Evolutionary conservation across 2,797 vertebrate genomes (phyloP), one percentile per base, ranked within the genome.

Genomic region (Siniperca undulata): DNA sequence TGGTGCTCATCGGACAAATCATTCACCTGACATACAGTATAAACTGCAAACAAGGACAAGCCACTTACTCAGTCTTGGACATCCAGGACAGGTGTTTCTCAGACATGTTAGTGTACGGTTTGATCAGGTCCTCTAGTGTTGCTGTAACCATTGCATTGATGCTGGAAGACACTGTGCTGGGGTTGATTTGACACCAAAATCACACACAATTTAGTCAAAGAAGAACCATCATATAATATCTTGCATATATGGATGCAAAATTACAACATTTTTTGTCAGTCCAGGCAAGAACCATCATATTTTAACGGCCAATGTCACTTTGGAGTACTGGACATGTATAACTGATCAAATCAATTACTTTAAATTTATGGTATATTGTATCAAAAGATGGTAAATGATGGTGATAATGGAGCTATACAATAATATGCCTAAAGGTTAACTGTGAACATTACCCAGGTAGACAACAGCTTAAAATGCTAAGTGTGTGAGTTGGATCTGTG

Each of bases 111-210:
- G 94, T 92, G 88, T 89, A 27, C 0, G 97, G 97, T 85, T 89
- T 97, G 73, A 98, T 90, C 48, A 98, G 85, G 72, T 99, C 98
- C 93, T 97, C 96, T 0, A 98, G 91, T 0, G 97, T 98, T 24
- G 98, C 97, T 0, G 97, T 95, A 71, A 97, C 96, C 86, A 99
- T 85, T 27, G 97, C 97, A 24, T 97, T 99, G 83, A 99, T 97
- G 83, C 97, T 97, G 89, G 98, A 98, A 42, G 98, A 99, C 85
- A 98, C 97, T 0, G 97, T 98, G 92, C 98, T 99, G 81, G 30
- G 74, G 61, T 24, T 56, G 52, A 9, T 24, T 69, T 9, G 10
- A 64, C 3, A 62, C 36, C 7, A 61, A 65, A 36, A 19, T 24
- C 2, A 38, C 24, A 78, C 48, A 66, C 34, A 10, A 44, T 30